These are phyloP conservation scores for Acanthosepion esculentum DNA, from an alignment of 2,888 invertebrate species.

Conservation along the genomic window DNA sequence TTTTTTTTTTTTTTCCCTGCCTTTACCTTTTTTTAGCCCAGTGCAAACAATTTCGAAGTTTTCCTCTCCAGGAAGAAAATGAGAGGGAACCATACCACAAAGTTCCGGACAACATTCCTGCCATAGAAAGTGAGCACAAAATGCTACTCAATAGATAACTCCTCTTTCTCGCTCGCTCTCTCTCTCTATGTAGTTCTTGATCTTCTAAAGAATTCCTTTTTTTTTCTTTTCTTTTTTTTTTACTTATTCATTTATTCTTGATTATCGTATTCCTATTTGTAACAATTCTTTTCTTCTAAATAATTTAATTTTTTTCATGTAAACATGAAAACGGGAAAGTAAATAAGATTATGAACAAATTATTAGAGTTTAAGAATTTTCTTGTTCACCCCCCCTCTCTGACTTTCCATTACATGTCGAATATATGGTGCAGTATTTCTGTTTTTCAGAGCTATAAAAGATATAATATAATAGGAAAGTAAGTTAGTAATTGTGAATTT, in stretches of 20 bases:
- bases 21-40: neutral
- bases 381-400: no score
- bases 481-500: no score
- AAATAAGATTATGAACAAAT: no score
- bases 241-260: neutral
- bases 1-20: neutral
- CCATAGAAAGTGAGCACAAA: conserved; percentile 8
- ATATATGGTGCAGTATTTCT: no score
- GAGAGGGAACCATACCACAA: neutral
- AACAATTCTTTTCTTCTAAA: no score
- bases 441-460: no score
- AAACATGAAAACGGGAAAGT: no score
- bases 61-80: neutral
- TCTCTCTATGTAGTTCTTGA: neutral
- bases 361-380: no score
- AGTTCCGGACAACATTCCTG: conserved; percentile 10
- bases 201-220: neutral
- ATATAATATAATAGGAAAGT: no score
- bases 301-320: no score
- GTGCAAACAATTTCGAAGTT: neutral
- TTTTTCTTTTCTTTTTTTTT: neutral
- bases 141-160: neutral
- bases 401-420: no score
- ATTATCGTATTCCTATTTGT: no score
- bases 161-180: neutral